Percentiles rank a stretch among this genome's conserved stretches.
phyloP scores from a whole-genome alignment of 2,113 vertebrate species.

The Odobenus rosmarus region DNA sequence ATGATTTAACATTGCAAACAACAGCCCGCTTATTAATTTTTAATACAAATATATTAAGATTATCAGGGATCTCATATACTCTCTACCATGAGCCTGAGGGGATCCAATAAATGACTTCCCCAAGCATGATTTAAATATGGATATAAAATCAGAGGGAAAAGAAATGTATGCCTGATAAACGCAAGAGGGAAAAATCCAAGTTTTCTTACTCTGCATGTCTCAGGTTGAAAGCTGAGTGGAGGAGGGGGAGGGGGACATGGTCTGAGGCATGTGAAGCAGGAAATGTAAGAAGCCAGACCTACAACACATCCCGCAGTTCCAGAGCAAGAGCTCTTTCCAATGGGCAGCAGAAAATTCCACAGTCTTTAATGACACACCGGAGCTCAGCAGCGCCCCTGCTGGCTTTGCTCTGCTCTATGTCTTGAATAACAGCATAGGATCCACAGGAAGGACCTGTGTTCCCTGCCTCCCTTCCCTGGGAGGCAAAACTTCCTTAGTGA shows the following conservation, averaged over 20 bases:
- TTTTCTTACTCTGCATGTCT: neutral
- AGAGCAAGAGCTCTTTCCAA: neutral
- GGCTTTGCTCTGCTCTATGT: neutral
- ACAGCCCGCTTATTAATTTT: conserved; percentile 75
- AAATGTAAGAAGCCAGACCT: neutral
- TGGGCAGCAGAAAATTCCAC: neutral
- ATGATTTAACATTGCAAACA: conserved; percentile 64
- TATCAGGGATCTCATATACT: conserved; percentile 61
- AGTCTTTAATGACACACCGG: neutral
- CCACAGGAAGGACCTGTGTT: no score
- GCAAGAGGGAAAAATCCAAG: neutral
- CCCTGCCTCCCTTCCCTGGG: no score
- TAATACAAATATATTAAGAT: conserved; percentile 76
- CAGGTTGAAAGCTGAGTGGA: neutral
- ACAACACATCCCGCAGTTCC: neutral
- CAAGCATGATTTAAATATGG: conserved; percentile 63
- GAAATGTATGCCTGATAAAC: neutral
- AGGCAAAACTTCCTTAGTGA: neutral
- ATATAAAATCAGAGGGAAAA: conserved; percentile 37
- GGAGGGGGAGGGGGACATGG: fast-evolving
- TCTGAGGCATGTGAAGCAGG: neutral
- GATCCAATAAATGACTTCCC: conserved; percentile 62
- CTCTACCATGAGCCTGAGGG: conserved; percentile 59
- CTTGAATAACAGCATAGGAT: neutral
- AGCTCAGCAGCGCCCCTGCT: neutral